Base-by-base conservation (phyloP, 2,888 invertebrate species). In the Scelioninae gen. 2 region DNA sequence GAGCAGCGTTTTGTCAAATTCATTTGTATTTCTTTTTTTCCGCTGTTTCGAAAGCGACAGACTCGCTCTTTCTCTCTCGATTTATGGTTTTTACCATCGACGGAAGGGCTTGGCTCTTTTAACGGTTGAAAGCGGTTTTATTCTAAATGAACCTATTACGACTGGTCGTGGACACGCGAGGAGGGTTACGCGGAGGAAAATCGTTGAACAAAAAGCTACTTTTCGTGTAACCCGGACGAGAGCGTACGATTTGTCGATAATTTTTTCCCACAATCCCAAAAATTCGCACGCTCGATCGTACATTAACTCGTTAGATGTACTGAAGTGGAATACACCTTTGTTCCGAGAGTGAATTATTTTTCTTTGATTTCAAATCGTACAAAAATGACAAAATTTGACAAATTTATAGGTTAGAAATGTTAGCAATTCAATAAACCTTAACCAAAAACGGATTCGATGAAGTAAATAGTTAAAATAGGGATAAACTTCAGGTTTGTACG, bases 41-140 rank as follows among this genome's bases (percentile, higher is more conserved):
- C 11, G 31, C 39, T 53, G 64, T 45, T 71, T 60, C 39, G 37
- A 64, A 57, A 50, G 50, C 43, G 63, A 5, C 45, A 6, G 11
- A 16, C 45, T 60, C 15, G 15, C 43, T 39, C 18, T 53, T 31
- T 13, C 15, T 16, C 18, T 48, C 11, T 41, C 16, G 10, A 25
- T 5, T 19, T 6, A 37, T 33, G n/a, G 22, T 71, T 71, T 71
- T 65, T 65, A 53, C 37, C 53, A 41, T 52, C 22, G 55, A 63
- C 73, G 73, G 68, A 69, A 73, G 73, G 73, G 73, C 69, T 73
- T 69, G 73, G 73, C 69, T 73, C 73, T 73, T 73, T 73, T 64
- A 53, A 63, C 63, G 57, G 22, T 37, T 45, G 58, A 55, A 63
- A 73, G 63, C 73, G 55, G 61, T 57, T 73, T 68, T 37, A 73